Evolutionary conservation across 2,113 vertebrate species (phyloP).

Genomic region (Poicephalus meyeri): DNA sequence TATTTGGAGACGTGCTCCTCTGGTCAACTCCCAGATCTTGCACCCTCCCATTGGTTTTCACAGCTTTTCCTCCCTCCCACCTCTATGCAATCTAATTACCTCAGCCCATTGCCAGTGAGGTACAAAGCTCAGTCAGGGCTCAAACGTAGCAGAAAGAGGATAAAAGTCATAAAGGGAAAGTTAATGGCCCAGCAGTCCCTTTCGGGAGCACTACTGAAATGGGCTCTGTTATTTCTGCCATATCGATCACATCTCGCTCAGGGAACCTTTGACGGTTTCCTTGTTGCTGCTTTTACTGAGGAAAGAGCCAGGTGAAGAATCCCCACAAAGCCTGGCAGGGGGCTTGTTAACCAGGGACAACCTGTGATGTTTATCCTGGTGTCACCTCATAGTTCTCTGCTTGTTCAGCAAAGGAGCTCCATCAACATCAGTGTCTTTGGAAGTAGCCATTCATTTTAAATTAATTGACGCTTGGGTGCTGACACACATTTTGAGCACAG

Average conservation of each 20-base stretch:
- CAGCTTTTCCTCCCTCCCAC: neutral
- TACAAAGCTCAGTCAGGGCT: neutral
- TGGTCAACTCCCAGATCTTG: neutral
- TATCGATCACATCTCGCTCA: neutral
- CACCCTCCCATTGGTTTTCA: neutral
- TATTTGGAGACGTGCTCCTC: neutral
- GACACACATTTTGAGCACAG: neutral
- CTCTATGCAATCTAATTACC: neutral
- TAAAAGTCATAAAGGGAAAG: neutral
- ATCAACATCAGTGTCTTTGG: neutral
- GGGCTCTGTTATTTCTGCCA: neutral
- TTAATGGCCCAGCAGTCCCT: neutral
- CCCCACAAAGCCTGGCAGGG: neutral
- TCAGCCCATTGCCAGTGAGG: neutral
- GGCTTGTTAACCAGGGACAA: neutral
- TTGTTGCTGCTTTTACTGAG: neutral
- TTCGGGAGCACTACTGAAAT: neutral
- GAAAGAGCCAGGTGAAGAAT: neutral
- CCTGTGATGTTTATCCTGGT: neutral
- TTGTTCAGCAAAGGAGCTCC: neutral
- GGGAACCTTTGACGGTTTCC: neutral
- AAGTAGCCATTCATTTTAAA: neutral
- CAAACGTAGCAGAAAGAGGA: neutral
- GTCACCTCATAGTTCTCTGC: neutral
- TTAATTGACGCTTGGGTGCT: accelerated